A percentile compares a stretch with the other conserved stretches of the same genome.
phyloP scores from a whole-genome alignment of 2,888 invertebrate species.

The Spilosoma lubricipeda region DNA sequence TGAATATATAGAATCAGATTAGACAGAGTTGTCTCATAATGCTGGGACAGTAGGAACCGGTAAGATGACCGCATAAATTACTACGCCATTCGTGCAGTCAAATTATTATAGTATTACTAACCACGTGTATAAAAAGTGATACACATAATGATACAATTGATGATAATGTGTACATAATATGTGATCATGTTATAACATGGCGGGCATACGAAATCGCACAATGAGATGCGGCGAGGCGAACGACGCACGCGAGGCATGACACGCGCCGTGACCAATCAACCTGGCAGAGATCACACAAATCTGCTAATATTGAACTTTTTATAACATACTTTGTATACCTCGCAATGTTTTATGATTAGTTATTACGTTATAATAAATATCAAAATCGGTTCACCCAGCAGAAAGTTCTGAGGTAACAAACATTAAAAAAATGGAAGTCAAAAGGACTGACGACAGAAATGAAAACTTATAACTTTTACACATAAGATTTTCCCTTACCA shows the following conservation, averaged over 20 bases:
- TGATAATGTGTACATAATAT: conserved; percentile 61
- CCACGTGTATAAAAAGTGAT: background rate
- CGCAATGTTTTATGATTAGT: background rate
- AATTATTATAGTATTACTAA: conserved; percentile 10
- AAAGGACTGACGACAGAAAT: too few species aligned
- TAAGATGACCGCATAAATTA: background rate
- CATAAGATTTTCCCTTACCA: too few species aligned
- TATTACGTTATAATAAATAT: too few species aligned
- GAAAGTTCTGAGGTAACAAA: too few species aligned
- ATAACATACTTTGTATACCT: background rate
- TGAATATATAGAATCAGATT: background rate
- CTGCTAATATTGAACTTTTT: conserved; percentile 12
- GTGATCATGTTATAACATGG: conserved; percentile 33
- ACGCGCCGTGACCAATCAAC: conserved; percentile 48
- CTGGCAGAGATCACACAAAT: conserved; percentile 33
- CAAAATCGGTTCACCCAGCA: too few species aligned
- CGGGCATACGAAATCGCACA: conserved; percentile 76
- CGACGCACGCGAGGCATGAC: conserved; percentile 53
- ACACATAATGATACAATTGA: conserved; percentile 64
- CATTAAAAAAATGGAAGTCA: too few species aligned
- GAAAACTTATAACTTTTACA: too few species aligned
- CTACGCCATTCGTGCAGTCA: background rate
- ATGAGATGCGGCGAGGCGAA: conserved; percentile 60
- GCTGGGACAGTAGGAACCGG: background rate
- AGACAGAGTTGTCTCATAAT: background rate